Evolutionary conservation across 1,140 invertebrate species (phyloP).

Genomic region (Drosophila guanche): DNA sequence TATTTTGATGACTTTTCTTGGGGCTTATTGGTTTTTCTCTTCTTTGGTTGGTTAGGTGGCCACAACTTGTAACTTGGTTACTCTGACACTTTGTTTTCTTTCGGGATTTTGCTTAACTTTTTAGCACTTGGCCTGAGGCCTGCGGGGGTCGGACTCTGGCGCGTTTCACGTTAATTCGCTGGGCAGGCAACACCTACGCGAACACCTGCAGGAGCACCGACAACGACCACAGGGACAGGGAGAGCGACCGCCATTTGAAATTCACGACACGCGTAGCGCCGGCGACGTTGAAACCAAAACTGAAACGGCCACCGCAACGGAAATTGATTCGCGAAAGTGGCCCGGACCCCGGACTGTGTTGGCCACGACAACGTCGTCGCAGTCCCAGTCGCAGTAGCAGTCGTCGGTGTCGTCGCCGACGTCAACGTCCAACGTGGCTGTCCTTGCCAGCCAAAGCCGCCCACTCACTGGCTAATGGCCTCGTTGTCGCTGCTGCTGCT

Average conservation of each 20-base stretch:
- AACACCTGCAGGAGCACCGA: constrained; percentile 11
- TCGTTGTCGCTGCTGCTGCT: constrained; percentile 36
- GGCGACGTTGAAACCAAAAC: constrained; percentile 78
- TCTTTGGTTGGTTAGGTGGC: constrained; percentile 7
- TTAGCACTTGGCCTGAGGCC: constrained; percentile 2
- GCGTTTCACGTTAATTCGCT: constrained; percentile 37
- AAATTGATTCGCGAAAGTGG: constrained; percentile 80
- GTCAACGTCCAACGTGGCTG: constrained; percentile 57
- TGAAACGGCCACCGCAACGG: constrained; percentile 80
- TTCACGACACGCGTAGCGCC: constrained; percentile 76
- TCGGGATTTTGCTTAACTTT: constrained; percentile 10
- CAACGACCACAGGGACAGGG: no score
- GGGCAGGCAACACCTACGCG: constrained; percentile 31
- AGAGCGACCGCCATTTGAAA: constrained; percentile 66
- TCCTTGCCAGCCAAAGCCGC: constrained; percentile 68
- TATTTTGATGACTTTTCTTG: no score
- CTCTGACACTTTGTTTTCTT: constrained; percentile 9
- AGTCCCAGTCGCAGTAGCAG: constrained; percentile 20
- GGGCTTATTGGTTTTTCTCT: not conserved
- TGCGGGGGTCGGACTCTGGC: not conserved
- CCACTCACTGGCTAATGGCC: constrained; percentile 60
- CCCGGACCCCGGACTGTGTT: constrained; percentile 30
- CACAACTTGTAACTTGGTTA: no score
- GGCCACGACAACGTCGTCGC: constrained; percentile 42
- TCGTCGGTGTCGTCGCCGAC: constrained; percentile 26